These are phyloP conservation scores for Parauchenoglanis punctatus DNA, from an alignment of 2,797 vertebrate species.

Conservation along the genomic window DNA sequence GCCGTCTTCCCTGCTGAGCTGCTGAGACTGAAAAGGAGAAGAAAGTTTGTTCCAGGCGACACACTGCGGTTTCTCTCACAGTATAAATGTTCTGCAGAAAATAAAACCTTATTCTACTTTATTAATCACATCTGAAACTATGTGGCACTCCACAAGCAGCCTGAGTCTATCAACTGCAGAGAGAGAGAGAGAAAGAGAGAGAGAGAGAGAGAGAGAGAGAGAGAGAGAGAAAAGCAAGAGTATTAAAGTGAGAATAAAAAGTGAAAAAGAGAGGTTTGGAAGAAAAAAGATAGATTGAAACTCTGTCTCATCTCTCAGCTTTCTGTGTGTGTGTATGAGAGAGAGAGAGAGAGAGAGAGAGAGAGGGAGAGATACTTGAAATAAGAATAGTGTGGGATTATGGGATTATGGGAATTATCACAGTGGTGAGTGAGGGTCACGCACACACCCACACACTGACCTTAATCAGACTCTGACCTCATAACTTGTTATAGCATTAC, in stretches of 20 bases:
- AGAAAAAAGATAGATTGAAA: background rate
- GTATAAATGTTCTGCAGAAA: slow-evolving; percentile 44
- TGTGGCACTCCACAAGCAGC: slow-evolving; percentile 34
- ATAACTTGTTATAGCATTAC: background rate
- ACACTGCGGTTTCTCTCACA: slow-evolving; percentile 37
- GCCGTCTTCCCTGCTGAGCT: slow-evolving; percentile 44
- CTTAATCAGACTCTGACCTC: background rate
- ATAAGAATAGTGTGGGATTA: background rate
- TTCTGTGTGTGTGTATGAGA: background rate
- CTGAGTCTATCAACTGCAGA: slow-evolving; percentile 42
- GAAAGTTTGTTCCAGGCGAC: slow-evolving; percentile 42
- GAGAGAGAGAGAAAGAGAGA: background rate
- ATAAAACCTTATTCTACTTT: slow-evolving; percentile 35
- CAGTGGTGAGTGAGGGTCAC: background rate
- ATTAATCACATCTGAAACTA: slow-evolving; percentile 51
- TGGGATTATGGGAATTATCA: background rate
- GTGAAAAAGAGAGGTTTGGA: background rate
- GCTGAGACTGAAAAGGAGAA: slow-evolving; percentile 19
- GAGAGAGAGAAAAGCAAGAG: background rate
- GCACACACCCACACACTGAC: background rate
- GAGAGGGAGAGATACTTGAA: background rate
- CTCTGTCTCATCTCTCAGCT: background rate
- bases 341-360: background rate
- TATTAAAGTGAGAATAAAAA: background rate
- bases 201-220: background rate